A percentile compares a stretch with the other conserved stretches of the same genome.
Evolutionary conservation across 2,113 vertebrate species (phyloP).

Genomic region (Lamprotornis superbus): DNA sequence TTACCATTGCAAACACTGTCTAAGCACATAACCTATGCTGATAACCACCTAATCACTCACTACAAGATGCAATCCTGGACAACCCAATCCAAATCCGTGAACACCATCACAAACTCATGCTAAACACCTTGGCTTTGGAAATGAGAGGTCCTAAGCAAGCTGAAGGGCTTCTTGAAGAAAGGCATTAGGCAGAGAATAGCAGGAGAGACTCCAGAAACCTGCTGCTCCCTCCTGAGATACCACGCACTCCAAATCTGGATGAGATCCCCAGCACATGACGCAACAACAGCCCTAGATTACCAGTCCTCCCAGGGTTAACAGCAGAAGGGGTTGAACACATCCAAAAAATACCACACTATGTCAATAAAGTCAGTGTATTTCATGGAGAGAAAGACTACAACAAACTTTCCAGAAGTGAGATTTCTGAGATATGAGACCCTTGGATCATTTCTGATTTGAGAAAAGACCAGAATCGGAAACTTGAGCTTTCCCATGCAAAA

Average conservation of each 20-base stretch:
- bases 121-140: neutral
- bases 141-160: neutral
- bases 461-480: neutral
- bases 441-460: neutral
- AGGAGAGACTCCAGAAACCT: neutral
- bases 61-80: neutral
- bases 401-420: neutral
- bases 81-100: accelerated
- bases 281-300: neutral
- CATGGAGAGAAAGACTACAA: neutral
- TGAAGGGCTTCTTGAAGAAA: neutral
- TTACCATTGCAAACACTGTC: neutral
- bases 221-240: neutral
- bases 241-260: neutral
- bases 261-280: neutral
- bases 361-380: neutral
- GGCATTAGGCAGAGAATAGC: neutral
- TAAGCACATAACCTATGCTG: neutral
- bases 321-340: neutral
- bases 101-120: neutral
- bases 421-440: neutral
- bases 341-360: neutral
- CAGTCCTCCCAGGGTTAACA: neutral
- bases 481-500: constrained; percentile 1
- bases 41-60: neutral